These are phyloP conservation scores for Onthophagus sagittarius DNA, from an alignment of 2,888 invertebrate species.

Conservation along the genomic window DNA sequence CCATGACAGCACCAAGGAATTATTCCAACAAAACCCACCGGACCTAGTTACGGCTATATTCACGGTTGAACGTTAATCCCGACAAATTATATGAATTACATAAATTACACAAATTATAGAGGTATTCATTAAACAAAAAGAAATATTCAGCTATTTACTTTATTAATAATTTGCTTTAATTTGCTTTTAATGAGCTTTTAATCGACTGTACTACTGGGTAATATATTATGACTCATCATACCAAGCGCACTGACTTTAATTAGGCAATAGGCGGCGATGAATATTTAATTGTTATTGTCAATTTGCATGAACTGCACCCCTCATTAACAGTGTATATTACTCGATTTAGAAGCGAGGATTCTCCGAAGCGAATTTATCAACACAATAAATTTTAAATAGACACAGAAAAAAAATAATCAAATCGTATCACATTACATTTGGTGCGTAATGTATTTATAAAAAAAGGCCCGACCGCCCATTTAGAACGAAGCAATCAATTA, in stretches of 20 bases:
- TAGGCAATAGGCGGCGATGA: background rate
- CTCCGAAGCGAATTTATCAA: too few species aligned
- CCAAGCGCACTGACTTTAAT: background rate
- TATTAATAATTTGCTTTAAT: background rate
- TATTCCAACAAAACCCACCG: background rate
- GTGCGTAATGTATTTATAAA: background rate
- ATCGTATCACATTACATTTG: background rate
- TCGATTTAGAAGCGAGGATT: background rate
- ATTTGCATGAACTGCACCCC: background rate
- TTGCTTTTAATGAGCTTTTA: background rate
- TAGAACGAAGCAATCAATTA: background rate
- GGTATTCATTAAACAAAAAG: background rate
- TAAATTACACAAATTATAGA: too few species aligned
- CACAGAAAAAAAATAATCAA: background rate
- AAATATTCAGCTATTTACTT: background rate
- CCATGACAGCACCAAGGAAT: background rate
- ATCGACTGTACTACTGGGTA: background rate
- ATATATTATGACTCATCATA: background rate
- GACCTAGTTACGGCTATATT: background rate
- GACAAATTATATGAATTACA: background rate
- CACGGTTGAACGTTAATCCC: background rate
- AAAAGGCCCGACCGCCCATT: background rate
- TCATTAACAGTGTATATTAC: background rate
- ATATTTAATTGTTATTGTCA: background rate
- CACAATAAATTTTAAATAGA: too few species aligned